These are phyloP conservation scores for Spermophilus dauricus DNA, from an alignment of 2,113 vertebrate genomes.

Conservation along the genomic window DNA sequence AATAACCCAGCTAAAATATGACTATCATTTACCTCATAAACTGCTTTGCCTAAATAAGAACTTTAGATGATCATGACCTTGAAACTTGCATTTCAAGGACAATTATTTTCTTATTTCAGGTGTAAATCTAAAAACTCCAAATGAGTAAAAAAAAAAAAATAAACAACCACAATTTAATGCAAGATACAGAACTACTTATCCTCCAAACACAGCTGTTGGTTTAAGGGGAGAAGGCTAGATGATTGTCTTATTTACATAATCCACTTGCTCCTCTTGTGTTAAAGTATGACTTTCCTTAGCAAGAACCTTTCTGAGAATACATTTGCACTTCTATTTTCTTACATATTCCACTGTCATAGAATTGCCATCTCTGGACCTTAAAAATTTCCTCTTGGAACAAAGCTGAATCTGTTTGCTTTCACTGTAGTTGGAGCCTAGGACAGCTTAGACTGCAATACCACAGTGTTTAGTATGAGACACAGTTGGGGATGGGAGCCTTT, in stretches of 20 bases:
- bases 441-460: background rate
- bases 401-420: background rate
- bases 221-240: background rate
- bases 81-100: background rate
- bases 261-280: background rate
- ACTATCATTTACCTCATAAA: background rate
- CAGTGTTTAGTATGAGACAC: background rate
- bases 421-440: background rate
- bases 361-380: background rate
- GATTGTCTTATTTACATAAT: background rate
- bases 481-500: background rate
- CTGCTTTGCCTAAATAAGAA: background rate
- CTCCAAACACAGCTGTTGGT: background rate
- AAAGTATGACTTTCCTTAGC: background rate
- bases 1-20: background rate
- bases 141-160: background rate
- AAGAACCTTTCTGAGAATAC: background rate
- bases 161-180: background rate
- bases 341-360: background rate
- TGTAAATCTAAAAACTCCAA: background rate
- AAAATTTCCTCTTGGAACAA: background rate
- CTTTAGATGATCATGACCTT: background rate
- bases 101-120: conserved; percentile 33
- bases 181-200: background rate
- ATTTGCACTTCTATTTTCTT: background rate